phyloP scores from a whole-genome alignment of 1,140 invertebrate species.

The Daktulosphaira vitifoliae region DNA sequence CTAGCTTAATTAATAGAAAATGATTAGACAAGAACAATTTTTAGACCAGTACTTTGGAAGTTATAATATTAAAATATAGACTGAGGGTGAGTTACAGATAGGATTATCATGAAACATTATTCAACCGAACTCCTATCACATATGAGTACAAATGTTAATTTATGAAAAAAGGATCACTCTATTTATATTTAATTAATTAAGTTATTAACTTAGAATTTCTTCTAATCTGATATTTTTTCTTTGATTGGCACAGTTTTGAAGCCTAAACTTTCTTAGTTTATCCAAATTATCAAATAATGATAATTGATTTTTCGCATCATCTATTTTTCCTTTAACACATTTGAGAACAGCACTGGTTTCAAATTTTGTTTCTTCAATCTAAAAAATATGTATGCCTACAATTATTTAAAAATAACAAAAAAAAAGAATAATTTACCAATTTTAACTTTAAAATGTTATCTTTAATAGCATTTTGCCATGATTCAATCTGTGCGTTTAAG shows the following conservation, averaged over 20 bases:
- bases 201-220: constrained; percentile 35
- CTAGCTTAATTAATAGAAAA: no score
- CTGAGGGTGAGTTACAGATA: no score
- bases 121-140: no score
- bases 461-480: constrained; percentile 52
- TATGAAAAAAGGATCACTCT: no score
- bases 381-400: constrained; percentile 35
- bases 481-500: constrained; percentile 50
- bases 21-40: no score
- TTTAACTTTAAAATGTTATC: constrained; percentile 54
- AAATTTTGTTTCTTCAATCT: constrained; percentile 56
- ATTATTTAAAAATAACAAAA: not conserved
- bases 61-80: no score
- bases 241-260: constrained; percentile 51
- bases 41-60: no score
- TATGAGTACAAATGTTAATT: no score
- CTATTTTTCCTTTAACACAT: constrained; percentile 58
- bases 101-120: no score
- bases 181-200: not conserved
- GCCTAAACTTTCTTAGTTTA: constrained; percentile 53
- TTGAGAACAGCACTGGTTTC: constrained; percentile 59
- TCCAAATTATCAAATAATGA: constrained; percentile 52
- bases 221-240: constrained; percentile 49
- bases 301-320: constrained; percentile 56
- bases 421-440: constrained; percentile 46